Conservation (phyloP, 2,113 vertebrate species). For the Vulpes ferrilata region DNA sequence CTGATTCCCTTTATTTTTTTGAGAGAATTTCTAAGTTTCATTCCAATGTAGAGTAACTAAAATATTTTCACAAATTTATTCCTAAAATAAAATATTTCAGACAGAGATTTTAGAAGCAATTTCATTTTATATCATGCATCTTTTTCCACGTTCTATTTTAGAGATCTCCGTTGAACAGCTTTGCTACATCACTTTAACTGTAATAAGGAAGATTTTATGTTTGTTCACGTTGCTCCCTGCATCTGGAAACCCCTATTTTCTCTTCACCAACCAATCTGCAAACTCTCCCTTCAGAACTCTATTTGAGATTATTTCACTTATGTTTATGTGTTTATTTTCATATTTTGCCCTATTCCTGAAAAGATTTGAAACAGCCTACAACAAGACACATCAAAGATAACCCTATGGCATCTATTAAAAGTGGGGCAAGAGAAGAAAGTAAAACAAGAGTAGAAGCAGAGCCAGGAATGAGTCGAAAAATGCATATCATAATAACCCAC, state of each 20-base stretch:
- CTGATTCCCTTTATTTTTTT: constrained; percentile 26
- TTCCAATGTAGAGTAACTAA: not conserved
- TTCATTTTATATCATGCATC: constrained; percentile 2
- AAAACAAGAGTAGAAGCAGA: constrained; percentile 20
- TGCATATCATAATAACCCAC: not conserved
- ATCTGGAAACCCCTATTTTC: not conserved
- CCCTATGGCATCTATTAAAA: constrained; percentile 50
- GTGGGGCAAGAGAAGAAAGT: constrained; percentile 39
- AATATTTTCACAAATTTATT: constrained; percentile 53
- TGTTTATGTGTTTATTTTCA: constrained; percentile 22
- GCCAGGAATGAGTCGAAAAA: not conserved
- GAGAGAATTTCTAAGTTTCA: constrained; percentile 41
- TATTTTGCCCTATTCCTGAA: constrained; percentile 45
- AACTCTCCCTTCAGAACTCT: not conserved
- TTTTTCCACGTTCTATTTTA: constrained; percentile 44
- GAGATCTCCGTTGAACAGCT: not conserved
- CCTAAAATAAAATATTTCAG: constrained; percentile 57
- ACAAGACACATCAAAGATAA: not conserved
- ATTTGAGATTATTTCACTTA: constrained; percentile 37
- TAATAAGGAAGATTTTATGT: not conserved
- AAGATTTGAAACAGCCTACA: not conserved
- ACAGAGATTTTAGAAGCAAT: constrained; percentile 65
- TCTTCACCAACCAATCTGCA: not conserved
- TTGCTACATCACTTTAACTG: not conserved
- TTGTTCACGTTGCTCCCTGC: not conserved